Percentiles rank a stretch among this genome's conserved stretches.
Evolutionary conservation across 2,888 invertebrate species (phyloP).

Genomic region (Drosophila neutralis): DNA sequence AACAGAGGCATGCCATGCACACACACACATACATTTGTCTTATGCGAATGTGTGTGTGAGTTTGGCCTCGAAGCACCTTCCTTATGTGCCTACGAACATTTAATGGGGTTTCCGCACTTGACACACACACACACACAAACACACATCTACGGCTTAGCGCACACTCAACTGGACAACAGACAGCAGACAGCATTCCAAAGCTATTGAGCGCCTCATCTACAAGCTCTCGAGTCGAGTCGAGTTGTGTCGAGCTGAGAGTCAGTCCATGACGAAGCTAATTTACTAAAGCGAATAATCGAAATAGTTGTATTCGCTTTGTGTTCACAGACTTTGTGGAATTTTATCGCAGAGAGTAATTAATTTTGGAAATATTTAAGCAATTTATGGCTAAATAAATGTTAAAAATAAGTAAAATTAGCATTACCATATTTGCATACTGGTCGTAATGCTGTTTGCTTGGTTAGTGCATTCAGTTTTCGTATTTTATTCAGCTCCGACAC

Average conservation of each 20-base stretch:
- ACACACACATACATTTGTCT: background rate
- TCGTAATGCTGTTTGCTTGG: background rate
- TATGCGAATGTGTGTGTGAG: constrained; percentile 3
- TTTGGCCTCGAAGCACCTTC: constrained; percentile 43
- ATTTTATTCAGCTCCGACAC: background rate
- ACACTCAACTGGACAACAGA: constrained; percentile 26
- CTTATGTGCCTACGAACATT: constrained; percentile 57
- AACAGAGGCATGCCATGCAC: constrained; percentile 40
- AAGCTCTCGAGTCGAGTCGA: constrained; percentile 22
- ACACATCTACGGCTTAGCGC: constrained; percentile 25
- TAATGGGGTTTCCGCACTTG: constrained; percentile 78
- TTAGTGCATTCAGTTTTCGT: constrained; percentile 5
- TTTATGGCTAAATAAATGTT: background rate
- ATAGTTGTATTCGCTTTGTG: constrained; percentile 6
- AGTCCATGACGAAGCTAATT: constrained; percentile 45
- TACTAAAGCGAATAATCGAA: constrained; percentile 20
- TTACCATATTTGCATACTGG: constrained; percentile 6
- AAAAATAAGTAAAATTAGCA: background rate
- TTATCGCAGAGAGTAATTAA: background rate
- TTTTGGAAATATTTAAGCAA: background rate
- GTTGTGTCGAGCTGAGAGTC: constrained; percentile 2
- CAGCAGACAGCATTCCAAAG: constrained; percentile 35
- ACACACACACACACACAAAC: constrained; percentile 57
- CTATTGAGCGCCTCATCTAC: constrained; percentile 48
- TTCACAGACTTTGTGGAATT: constrained; percentile 11